Conservation (phyloP, 2,888 invertebrate species). For the Megaustenia siamemsis region DNA sequence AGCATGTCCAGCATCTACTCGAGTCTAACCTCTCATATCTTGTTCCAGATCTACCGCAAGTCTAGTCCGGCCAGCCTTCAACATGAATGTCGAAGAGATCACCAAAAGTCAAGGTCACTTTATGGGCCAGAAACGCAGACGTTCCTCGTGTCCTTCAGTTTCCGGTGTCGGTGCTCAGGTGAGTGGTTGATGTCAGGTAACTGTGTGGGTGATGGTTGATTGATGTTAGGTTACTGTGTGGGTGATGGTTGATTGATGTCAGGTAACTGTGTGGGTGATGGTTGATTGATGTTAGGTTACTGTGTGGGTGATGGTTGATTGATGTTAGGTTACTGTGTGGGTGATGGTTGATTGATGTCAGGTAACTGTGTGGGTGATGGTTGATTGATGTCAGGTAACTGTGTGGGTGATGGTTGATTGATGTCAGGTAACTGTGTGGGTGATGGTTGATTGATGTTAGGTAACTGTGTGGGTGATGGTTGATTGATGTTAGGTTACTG, state of each 20-base stretch:
- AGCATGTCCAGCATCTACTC: no score
- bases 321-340: neutral
- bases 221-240: neutral
- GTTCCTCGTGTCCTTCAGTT: slow-evolving; percentile 64
- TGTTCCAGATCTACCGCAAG: no score
- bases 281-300: neutral
- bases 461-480: neutral
- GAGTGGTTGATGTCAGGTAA: slow-evolving; percentile 62
- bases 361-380: neutral
- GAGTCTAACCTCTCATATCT: no score
- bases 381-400: no score
- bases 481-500: neutral
- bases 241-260: neutral
- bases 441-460: no score
- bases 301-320: neutral
- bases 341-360: no score
- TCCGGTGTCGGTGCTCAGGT: slow-evolving; percentile 62
- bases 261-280: neutral
- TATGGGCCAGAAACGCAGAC: slow-evolving; percentile 58
- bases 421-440: no score
- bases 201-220: neutral
- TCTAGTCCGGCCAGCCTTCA: neutral
- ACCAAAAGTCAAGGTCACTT: neutral
- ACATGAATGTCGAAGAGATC: slow-evolving; percentile 34
- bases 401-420: no score